These are phyloP conservation scores for Electrophaes corylata DNA, from an alignment of 2,888 invertebrate species.

Conservation along the genomic window DNA sequence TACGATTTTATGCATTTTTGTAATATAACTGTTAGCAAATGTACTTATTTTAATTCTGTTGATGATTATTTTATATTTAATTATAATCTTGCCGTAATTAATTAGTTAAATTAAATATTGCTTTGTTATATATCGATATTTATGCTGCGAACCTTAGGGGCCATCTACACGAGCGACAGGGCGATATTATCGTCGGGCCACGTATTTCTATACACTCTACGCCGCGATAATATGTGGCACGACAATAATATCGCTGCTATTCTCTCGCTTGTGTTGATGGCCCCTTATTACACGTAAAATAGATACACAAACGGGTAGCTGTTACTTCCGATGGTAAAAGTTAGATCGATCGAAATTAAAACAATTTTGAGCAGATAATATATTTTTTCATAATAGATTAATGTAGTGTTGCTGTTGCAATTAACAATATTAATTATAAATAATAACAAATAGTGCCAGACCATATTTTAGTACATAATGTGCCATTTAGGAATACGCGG, in stretches of 20 bases:
- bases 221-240: too few species aligned
- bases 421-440: conserved; percentile 14
- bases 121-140: conserved; percentile 53
- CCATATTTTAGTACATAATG: conserved; percentile 9
- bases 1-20: conserved; percentile 12
- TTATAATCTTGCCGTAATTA: conserved; percentile 50
- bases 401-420: conserved; percentile 17
- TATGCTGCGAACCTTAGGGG: conserved; percentile 42
- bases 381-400: conserved; percentile 42
- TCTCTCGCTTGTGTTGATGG: too few species aligned
- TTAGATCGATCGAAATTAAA: conserved; percentile 53
- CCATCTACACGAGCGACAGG: too few species aligned
- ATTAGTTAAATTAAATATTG: conserved; percentile 40
- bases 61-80: conserved; percentile 52
- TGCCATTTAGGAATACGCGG: conserved; percentile 23
- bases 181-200: too few species aligned
- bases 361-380: conserved; percentile 31
- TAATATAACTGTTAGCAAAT: conserved; percentile 50
- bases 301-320: conserved; percentile 52
- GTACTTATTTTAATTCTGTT: conserved; percentile 63
- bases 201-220: too few species aligned
- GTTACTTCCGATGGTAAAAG: conserved; percentile 47
- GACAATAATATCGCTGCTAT: too few species aligned
- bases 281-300: conserved; percentile 24
- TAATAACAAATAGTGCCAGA: conserved; percentile 11